Percentiles rank a stretch among this genome's conserved stretches.
These are phyloP conservation scores for Acrossocheilus wenchowensis DNA, from an alignment of 2,797 vertebrate genomes.

Conservation along the genomic window DNA sequence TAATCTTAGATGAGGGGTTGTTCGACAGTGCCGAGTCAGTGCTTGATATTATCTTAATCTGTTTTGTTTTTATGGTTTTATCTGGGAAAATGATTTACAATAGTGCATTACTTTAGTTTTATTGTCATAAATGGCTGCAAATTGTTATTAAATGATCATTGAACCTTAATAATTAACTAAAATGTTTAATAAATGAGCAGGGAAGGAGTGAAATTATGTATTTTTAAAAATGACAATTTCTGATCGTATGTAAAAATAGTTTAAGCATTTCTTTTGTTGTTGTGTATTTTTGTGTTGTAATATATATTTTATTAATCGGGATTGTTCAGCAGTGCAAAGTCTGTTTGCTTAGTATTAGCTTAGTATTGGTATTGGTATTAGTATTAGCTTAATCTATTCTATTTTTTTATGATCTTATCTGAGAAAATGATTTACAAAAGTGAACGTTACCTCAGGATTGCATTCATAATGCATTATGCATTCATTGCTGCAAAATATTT, in stretches of 20 bases:
- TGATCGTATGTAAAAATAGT: no score
- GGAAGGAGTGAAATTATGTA: no score
- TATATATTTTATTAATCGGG: conserved; percentile 6
- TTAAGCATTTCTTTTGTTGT: neutral
- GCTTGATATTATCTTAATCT: neutral
- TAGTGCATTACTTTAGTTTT: neutral
- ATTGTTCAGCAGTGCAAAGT: conserved; percentile 4
- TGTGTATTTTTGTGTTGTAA: neutral
- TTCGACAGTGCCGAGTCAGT: neutral
- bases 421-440: neutral
- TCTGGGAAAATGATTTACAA: neutral
- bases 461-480: neutral
- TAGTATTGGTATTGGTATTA: conserved; percentile 18
- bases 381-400: conserved; percentile 2
- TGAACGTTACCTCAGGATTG: neutral
- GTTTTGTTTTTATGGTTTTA: neutral
- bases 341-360: conserved; percentile 3
- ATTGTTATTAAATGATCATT: no score
- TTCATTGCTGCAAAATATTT: neutral
- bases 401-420: neutral
- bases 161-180: no score
- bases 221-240: no score
- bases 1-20: neutral
- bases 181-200: no score
- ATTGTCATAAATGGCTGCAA: neutral